phyloP scores from a whole-genome alignment of 2,888 invertebrate species.

The Pterobdella sp. region DNA sequence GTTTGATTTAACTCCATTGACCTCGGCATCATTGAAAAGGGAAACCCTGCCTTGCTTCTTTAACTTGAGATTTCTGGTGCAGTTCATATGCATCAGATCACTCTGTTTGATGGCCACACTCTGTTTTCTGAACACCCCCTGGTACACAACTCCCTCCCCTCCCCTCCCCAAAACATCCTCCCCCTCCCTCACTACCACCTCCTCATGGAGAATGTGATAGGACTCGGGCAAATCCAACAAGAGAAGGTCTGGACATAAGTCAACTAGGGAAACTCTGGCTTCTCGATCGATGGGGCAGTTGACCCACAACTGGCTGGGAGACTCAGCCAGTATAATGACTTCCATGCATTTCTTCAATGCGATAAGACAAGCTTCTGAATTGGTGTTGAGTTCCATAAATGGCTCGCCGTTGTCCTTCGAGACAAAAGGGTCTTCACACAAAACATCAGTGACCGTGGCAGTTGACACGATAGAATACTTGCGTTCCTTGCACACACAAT shows the following conservation, averaged over 20 bases:
- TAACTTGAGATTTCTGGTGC: not conserved
- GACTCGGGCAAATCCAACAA: not conserved
- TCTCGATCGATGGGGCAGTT: not conserved
- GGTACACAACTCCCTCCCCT: not conserved
- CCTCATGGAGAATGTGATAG: not conserved
- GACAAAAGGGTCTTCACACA: too few species aligned
- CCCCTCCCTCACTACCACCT: not conserved
- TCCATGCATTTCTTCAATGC: not conserved
- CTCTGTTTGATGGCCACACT: not conserved
- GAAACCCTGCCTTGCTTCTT: not conserved
- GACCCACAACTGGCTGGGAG: not conserved
- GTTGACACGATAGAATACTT: not conserved
- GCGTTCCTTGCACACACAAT: not conserved
- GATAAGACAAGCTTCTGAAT: not conserved
- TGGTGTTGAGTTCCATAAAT: too few species aligned
- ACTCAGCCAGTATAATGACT: not conserved
- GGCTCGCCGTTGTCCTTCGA: too few species aligned
- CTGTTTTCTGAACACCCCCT: not conserved
- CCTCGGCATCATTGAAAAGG: not conserved
- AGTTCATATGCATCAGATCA: not conserved
- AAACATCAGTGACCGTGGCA: not conserved
- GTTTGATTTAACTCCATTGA: not conserved
- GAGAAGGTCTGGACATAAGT: not conserved
- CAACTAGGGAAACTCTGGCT: not conserved
- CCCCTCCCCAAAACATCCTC: not conserved